Evolutionary conservation across 2,888 invertebrate species (phyloP).

Genomic region (Prosopocoilus inquinatus): DNA sequence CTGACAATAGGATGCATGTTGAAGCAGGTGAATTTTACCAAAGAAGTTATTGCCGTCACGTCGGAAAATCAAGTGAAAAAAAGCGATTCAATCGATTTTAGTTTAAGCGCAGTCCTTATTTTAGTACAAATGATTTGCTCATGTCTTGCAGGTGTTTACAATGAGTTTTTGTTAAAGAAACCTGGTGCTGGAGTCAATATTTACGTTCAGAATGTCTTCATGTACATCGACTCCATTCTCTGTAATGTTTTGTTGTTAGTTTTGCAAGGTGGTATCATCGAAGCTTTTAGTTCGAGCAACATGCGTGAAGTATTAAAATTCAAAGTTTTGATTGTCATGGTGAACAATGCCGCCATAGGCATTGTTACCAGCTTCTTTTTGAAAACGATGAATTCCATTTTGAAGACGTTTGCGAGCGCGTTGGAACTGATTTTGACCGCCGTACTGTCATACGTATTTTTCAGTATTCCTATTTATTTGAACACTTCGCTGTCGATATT

Average conservation of each 20-base stretch:
- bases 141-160: constrained; percentile 93
- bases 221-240: constrained; percentile 93
- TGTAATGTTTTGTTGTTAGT: constrained; percentile 78
- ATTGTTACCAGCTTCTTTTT: constrained; percentile 93
- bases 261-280: constrained; percentile 62
- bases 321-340: constrained; percentile 75
- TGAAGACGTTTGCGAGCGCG: constrained; percentile 95
- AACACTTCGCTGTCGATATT: constrained; percentile 80
- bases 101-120: constrained; percentile 64
- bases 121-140: constrained; percentile 84
- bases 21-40: constrained; percentile 69
- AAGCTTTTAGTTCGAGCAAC: constrained; percentile 59
- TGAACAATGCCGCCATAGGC: constrained; percentile 89
- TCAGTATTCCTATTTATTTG: constrained; percentile 78
- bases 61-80: constrained; percentile 41
- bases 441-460: too few relatives aligned
- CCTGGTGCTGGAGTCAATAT: constrained; percentile 82
- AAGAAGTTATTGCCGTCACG: constrained; percentile 19
- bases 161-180: constrained; percentile 88
- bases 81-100: constrained; percentile 50
- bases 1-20: constrained; percentile 88
- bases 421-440: constrained; percentile 89
- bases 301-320: constrained; percentile 61
- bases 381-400: constrained; percentile 88
- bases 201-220: constrained; percentile 90